Evolutionary conservation across 2,888 invertebrate genomes (phyloP).

Genomic region (Tricholauxania praeusta): DNA sequence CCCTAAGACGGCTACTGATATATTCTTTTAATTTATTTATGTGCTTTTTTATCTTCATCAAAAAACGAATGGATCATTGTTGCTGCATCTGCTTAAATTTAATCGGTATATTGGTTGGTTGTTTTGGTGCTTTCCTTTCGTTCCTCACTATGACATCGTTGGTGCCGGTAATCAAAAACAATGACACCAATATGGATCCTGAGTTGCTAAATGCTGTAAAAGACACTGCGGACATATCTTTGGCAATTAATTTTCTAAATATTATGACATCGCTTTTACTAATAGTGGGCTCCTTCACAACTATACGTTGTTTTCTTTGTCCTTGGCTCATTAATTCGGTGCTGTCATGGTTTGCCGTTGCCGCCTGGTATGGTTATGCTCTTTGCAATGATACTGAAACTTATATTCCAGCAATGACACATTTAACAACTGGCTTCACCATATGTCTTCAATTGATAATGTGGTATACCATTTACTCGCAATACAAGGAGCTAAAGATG

Average conservation of each 20-base stretch:
- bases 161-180: too few species aligned
- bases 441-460: conserved; percentile 49
- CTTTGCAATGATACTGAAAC: conserved; percentile 13
- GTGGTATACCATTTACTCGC: conserved; percentile 52
- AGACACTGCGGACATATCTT: too few species aligned
- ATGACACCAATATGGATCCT: too few species aligned
- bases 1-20: too few species aligned
- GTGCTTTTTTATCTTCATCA: too few species aligned
- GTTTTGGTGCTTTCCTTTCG: too few species aligned
- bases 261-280: conserved; percentile 56
- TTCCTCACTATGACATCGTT: too few species aligned
- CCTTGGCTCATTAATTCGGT: conserved; percentile 56
- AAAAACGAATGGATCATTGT: too few species aligned
- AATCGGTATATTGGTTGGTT: too few species aligned
- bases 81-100: too few species aligned
- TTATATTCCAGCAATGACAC: conserved; percentile 14
- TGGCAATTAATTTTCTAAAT: conserved; percentile 41
- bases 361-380: conserved; percentile 32
- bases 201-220: too few species aligned
- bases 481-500: conserved; percentile 49
- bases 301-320: conserved; percentile 54
- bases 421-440: conserved; percentile 21
- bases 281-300: conserved; percentile 56
- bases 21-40: too few species aligned
- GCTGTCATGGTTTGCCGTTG: conserved; percentile 35